These are phyloP conservation scores for Drosophila heteroneura DNA, from an alignment of 2,888 invertebrate species.

Conservation along the genomic window DNA sequence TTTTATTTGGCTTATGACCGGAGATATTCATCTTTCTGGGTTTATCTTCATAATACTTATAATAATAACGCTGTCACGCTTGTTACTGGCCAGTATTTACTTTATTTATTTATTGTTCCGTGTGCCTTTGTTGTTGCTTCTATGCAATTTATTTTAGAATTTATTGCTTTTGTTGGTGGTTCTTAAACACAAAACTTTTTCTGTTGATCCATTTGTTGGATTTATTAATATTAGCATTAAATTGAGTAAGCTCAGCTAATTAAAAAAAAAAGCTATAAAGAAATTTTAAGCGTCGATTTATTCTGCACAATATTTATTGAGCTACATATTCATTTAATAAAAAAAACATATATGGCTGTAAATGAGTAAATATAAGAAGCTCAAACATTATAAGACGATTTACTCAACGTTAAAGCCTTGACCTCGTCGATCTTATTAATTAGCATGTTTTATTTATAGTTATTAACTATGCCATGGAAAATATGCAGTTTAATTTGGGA, in stretches of 20 bases:
- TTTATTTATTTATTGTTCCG: constrained; percentile 12
- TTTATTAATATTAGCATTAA: constrained; percentile 3
- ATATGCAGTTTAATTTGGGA: background rate
- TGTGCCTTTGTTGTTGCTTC: constrained; percentile 16
- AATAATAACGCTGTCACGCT: constrained; percentile 40
- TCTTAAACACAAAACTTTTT: constrained; percentile 6
- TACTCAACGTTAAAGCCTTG: background rate
- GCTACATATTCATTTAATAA: background rate
- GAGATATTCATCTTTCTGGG: constrained; percentile 13
- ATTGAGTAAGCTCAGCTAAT: constrained; percentile 15
- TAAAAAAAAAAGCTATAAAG: background rate
- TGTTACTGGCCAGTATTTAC: constrained; percentile 28
- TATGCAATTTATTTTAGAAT: constrained; percentile 50
- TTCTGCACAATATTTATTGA: constrained; percentile 10
- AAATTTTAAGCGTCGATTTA: constrained; percentile 8
- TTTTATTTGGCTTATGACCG: constrained; percentile 19
- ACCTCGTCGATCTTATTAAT: constrained; percentile 9
- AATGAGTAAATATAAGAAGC: background rate
- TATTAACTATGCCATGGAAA: constrained; percentile 2
- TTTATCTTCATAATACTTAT: constrained; percentile 67
- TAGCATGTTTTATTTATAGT: constrained; percentile 8
- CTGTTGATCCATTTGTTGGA: background rate
- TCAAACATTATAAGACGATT: background rate
- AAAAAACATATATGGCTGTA: background rate
- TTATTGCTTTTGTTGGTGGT: constrained; percentile 47